Evolutionary conservation across 1,140 invertebrate species (phyloP), one percentile per base, ranked within the genome.

Genomic region (Cephus cinctus): DNA sequence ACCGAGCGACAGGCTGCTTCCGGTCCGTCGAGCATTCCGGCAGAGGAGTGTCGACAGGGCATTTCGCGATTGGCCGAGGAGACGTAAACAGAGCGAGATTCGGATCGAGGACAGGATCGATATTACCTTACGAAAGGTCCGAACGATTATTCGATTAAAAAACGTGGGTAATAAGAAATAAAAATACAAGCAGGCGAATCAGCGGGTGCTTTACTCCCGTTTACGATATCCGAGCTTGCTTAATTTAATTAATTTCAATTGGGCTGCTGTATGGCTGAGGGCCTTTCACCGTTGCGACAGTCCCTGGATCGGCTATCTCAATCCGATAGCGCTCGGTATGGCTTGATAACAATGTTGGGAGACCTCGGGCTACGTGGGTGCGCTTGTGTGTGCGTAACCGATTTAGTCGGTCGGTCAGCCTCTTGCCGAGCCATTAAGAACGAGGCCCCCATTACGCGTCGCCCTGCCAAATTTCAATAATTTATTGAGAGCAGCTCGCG

Each of bases 241-340:
- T 67, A 70, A 73, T 73, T 70, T 66, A 69, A 65, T 69, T 63
- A 69, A 67, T 69, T 69, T 63, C 65, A 65, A 69, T 70, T 61
- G 59, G 48, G 47, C 57, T 52, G 51, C 57, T 38, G 56, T 61
- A 56, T 47, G 52, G 48, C 49, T 53, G 54, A 41, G 57, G 57
- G 55, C 50, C 54, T 73, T 71, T 73, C 71, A 71, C 69, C 63
- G 56, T 69, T 68, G 55, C 65, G 57, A 67, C 69, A 70, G 59
- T 43, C 34, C 5, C 31, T 43, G 53, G 51, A 60, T 46, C 59
- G 54, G 52, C 40, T 57, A 53, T 56, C 52, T 55, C 40, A 44
- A 63, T 63, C 59, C 50, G 53, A 63, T 66, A 52, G 59, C 39
- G 52, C 50, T 31, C 22, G 16, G 11, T 20, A 21, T 11, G 21